These are phyloP conservation scores for Lypha dubia DNA, from an alignment of 2,888 invertebrate species.

Conservation along the genomic window DNA sequence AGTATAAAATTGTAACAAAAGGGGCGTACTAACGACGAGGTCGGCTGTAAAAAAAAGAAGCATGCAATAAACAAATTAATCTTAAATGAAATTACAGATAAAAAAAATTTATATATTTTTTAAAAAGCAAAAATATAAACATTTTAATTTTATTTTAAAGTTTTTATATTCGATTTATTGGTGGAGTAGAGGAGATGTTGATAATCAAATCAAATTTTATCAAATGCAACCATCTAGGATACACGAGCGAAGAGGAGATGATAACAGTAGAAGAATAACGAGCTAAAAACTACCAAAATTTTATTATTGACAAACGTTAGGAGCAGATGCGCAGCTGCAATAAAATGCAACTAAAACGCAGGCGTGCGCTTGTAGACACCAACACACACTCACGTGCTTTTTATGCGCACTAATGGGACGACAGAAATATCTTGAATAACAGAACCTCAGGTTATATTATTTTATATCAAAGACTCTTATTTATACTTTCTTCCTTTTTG, in stretches of 20 bases:
- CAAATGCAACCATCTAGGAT: constrained; percentile 58
- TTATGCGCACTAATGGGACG: constrained; percentile 10
- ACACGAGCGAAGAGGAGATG: constrained; percentile 14
- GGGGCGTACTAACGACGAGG: constrained; percentile 5
- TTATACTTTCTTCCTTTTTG: constrained; percentile 40
- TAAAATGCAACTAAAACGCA: constrained; percentile 64
- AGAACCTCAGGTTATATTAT: constrained; percentile 69
- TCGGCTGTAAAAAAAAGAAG: neutral
- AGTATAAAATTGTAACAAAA: neutral
- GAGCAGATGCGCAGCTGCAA: constrained; percentile 71
- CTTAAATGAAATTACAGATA: constrained; percentile 54
- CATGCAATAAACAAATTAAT: constrained; percentile 67
- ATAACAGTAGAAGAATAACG: constrained; percentile 18
- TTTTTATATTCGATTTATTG: constrained; percentile 15
- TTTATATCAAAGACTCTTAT: constrained; percentile 65
- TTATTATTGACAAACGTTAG: constrained; percentile 63
- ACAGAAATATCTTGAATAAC: constrained; percentile 60
- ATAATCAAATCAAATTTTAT: constrained; percentile 52
- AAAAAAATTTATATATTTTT: constrained; percentile 11
- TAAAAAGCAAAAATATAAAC: neutral
- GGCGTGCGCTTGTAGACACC: constrained; percentile 56
- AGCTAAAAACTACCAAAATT: constrained; percentile 40
- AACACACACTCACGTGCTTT: constrained; percentile 19
- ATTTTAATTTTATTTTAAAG: neutral
- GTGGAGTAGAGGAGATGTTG: constrained; percentile 16